Base-by-base conservation (phyloP, 2,797 vertebrate genomes). In the Pteropus rufus region DNA sequence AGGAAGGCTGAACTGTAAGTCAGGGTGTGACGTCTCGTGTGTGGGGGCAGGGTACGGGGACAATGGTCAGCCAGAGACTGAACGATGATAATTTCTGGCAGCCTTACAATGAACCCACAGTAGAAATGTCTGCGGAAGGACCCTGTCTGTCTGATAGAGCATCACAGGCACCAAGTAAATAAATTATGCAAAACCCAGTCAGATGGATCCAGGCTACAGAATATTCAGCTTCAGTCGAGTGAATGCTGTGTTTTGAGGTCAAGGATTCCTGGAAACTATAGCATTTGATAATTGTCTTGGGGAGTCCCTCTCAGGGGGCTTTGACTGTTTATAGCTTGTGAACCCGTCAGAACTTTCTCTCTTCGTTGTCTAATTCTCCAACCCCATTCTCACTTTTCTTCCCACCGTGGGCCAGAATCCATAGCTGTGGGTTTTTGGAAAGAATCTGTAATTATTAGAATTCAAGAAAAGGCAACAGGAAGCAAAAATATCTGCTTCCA, bases 1-100 rank as follows among this genome's bases (percentile, higher is more conserved):
- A 77, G 62, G 24, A 36, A 82, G 7, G 12, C 70, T 31, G 36
- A 69, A 3, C 15, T 23, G 3, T 29, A 15, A 56, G 29, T 54
- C 36, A 39, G 23, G 18, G 10, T 46, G 39, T 3, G 26, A 18
- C 56, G 39, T 23, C 24, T 18, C 4, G 10, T 10, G 14, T 65
- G 14, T 44, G 34, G 34, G 49, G 2, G 21, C 1, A 16, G 65
- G 34, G 1, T 2, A 1, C 3, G 4, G 6, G 46, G 31, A 5
- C 15, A 1, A 0, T 19, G 9, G 34, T 18, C 31, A 41, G 34
- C 11, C 67, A 79, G 34, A 65, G 18, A 39, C 18, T 12, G 7
- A 54, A 14, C 65, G 15, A 49, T 11, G 18, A 7, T 12, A 10
- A 82, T 31, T 31, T 4, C 26, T 26, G 36, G 24, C 16, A 16